Evolutionary conservation across 2,888 invertebrate species (phyloP).

Genomic region (Drosophila borborema): DNA sequence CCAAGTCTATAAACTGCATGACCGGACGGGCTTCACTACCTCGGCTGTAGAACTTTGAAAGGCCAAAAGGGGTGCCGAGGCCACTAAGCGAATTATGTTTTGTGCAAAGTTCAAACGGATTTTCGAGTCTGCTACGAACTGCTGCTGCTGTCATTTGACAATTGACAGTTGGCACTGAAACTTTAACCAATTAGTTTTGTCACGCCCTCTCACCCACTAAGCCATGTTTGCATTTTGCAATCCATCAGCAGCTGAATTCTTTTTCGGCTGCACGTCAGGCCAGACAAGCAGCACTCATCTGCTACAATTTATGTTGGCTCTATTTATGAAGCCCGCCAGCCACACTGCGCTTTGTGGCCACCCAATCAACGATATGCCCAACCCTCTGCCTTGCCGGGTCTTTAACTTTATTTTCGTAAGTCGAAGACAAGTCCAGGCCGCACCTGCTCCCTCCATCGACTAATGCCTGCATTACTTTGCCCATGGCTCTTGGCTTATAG

Average conservation of each 20-base stretch:
- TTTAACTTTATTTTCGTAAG: conserved; percentile 53
- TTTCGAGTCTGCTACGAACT: conserved; percentile 42
- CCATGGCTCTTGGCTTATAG: conserved; percentile 53
- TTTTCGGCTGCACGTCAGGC: conserved; percentile 38
- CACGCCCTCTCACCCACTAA: conserved; percentile 22
- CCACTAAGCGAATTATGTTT: conserved; percentile 68
- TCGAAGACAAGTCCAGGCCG: conserved; percentile 37
- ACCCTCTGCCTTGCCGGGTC: conserved; percentile 15
- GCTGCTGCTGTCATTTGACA: conserved; percentile 54
- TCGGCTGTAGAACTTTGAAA: conserved; percentile 11
- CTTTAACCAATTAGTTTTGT: conserved; percentile 66
- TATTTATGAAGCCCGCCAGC: conserved; percentile 38
- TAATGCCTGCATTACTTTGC: conserved; percentile 49
- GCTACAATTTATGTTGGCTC: conserved; percentile 40
- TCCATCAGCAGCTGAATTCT: conserved; percentile 5
- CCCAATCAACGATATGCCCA: conserved; percentile 63
- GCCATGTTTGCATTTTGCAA: conserved; percentile 6
- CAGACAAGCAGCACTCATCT: conserved; percentile 1
- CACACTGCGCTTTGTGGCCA: conserved; percentile 50
- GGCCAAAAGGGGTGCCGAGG: neutral
- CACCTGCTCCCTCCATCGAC: conserved; percentile 1
- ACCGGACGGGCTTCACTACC: conserved; percentile 17
- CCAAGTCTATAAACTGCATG: conserved; percentile 63
- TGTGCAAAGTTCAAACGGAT: conserved; percentile 61
- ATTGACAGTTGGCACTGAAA: conserved; percentile 68